Evolutionary conservation across 2,888 invertebrate genomes (phyloP).

Genomic region (Zygothrica quintamaculata): DNA sequence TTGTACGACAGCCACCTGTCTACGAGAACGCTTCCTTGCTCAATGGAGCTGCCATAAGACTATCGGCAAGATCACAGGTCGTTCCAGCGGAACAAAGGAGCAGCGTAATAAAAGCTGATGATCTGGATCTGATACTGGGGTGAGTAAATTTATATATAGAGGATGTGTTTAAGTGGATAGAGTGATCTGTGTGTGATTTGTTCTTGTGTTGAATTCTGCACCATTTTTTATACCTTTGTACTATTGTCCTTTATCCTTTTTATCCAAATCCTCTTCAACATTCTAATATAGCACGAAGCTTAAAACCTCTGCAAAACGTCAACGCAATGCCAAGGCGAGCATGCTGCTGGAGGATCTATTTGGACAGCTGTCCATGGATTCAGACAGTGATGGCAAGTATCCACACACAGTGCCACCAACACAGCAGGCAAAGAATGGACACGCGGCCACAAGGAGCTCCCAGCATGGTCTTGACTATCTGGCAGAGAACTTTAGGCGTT

Average conservation of each 20-base stretch:
- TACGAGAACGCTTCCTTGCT: slow-evolving; percentile 55
- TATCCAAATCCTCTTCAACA: neutral
- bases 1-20: slow-evolving; percentile 62
- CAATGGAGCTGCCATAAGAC: slow-evolving; percentile 54
- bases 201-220: too few relatives aligned
- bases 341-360: slow-evolving; percentile 84
- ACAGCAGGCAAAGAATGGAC: slow-evolving; percentile 72
- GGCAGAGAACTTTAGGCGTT: slow-evolving; percentile 65
- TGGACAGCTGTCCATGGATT: slow-evolving; percentile 83
- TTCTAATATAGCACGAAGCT: slow-evolving; percentile 81
- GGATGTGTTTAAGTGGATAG: neutral
- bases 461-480: slow-evolving; percentile 72
- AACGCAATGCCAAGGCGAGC: slow-evolving; percentile 81
- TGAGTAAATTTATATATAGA: slow-evolving; percentile 81
- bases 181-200: too few relatives aligned
- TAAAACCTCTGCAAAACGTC: slow-evolving; percentile 82
- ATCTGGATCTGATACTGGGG: slow-evolving; percentile 89
- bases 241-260: neutral
- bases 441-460: slow-evolving; percentile 67
- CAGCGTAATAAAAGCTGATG: slow-evolving; percentile 53
- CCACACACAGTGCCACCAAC: slow-evolving; percentile 80
- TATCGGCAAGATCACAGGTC: slow-evolving; percentile 65
- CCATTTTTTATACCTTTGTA: neutral
- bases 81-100: slow-evolving; percentile 35
- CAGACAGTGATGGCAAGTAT: slow-evolving; percentile 83